phyloP scores from a whole-genome alignment of 2,888 invertebrate genomes.

The Lamellibrachia satsuma region DNA sequence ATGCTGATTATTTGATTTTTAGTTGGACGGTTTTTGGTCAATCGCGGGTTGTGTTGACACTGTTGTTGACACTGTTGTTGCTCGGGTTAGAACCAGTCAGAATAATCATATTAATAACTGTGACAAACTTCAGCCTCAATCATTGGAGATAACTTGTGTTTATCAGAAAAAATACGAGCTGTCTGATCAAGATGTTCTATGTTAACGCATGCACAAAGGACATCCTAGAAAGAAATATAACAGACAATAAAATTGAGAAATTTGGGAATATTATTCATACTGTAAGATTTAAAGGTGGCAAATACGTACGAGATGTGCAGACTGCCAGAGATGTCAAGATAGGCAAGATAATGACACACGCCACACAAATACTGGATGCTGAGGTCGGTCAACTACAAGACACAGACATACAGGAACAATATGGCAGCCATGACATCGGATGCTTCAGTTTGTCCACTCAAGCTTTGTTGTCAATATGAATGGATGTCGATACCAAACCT shows the following conservation, averaged over 20 bases:
- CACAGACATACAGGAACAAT: background rate
- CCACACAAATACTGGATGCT: conserved; percentile 65
- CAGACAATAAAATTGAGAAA: background rate
- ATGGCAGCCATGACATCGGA: background rate
- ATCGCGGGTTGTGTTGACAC: no score
- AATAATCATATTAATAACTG: no score
- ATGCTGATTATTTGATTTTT: no score
- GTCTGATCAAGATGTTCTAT: no score
- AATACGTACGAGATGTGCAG: conserved; percentile 60
- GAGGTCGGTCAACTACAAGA: conserved; percentile 62
- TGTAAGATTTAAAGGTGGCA: background rate
- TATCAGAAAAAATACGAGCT: no score
- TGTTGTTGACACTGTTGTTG: no score
- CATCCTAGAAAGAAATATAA: background rate
- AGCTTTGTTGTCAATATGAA: background rate
- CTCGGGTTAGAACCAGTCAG: no score
- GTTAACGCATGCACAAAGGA: no score
- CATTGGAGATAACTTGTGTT: no score
- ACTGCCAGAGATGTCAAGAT: conserved; percentile 63
- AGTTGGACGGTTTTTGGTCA: no score
- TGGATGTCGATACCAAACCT: background rate
- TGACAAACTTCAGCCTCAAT: no score
- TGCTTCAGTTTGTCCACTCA: background rate
- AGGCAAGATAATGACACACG: conserved; percentile 62
- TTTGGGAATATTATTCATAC: background rate